These are phyloP conservation scores for Lithobates sylvaticus DNA, from an alignment of 2,797 vertebrate species.

Conservation along the genomic window DNA sequence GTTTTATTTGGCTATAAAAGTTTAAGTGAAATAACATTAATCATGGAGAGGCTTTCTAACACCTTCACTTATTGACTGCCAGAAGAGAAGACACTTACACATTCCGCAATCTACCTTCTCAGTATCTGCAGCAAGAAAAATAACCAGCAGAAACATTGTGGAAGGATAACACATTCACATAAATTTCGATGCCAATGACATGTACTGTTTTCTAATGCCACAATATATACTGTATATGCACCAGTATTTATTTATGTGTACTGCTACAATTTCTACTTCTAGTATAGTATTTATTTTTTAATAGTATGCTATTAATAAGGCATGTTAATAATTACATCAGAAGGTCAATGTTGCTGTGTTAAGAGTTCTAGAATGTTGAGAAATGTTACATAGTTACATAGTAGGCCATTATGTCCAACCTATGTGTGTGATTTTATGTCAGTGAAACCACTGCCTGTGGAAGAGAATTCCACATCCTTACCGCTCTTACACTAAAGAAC, in stretches of 20 bases:
- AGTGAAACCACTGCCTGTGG: no score
- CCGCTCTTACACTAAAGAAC: no score
- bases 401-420: no score
- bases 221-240: background rate
- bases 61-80: slow-evolving; percentile 56
- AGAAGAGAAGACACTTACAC: slow-evolving; percentile 51
- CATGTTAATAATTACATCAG: background rate
- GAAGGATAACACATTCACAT: slow-evolving; percentile 5
- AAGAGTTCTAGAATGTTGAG: no score
- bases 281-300: background rate
- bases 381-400: no score
- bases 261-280: background rate
- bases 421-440: no score
- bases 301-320: background rate
- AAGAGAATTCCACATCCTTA: no score
- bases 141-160: background rate
- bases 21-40: slow-evolving; percentile 59
- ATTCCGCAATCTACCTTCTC: slow-evolving; percentile 34
- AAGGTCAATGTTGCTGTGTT: background rate
- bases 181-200: background rate
- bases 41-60: slow-evolving; percentile 48
- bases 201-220: background rate
- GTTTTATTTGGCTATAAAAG: slow-evolving; percentile 60
- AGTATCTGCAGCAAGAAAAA: slow-evolving; percentile 31
- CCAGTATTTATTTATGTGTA: background rate